A percentile compares a stretch with the other conserved stretches of the same genome.
Conservation (phyloP, 1,140 invertebrate species). For the Lethrus apterus region DNA sequence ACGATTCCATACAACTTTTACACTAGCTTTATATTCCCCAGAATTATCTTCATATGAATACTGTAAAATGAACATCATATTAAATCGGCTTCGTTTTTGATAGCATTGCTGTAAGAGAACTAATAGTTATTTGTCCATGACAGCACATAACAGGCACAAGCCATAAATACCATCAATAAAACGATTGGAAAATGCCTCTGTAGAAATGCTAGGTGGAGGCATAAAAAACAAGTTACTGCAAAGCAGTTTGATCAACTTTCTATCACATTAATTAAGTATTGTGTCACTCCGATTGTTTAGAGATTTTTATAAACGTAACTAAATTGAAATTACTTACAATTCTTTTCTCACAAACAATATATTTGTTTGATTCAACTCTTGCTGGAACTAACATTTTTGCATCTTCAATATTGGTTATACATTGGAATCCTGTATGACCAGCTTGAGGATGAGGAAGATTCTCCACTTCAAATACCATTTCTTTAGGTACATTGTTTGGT, state of each 20-base stretch:
- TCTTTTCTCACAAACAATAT: constrained; percentile 81
- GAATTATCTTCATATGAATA: constrained; percentile 83
- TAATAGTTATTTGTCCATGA: too few relatives aligned
- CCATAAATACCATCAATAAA: too few relatives aligned
- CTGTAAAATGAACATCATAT: constrained; percentile 43
- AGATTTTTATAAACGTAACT: too few relatives aligned
- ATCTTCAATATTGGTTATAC: constrained; percentile 83
- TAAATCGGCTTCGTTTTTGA: too few relatives aligned
- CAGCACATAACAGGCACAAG: too few relatives aligned
- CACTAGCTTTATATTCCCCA: constrained; percentile 80
- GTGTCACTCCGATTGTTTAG: background rate
- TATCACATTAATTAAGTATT: too few relatives aligned
- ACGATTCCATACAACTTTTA: constrained; percentile 87
- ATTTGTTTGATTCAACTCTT: constrained; percentile 64
- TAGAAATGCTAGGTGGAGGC: too few relatives aligned
- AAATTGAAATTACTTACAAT: constrained; percentile 4
- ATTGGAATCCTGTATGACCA: constrained; percentile 81
- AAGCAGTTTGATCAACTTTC: too few relatives aligned
- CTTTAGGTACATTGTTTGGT: constrained; percentile 82
- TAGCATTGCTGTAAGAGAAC: too few relatives aligned
- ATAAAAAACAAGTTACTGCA: too few relatives aligned
- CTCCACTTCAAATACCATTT: constrained; percentile 81
- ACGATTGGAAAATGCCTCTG: too few relatives aligned
- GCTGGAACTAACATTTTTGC: constrained; percentile 84
- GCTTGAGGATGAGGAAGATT: constrained; percentile 82